phyloP scores from a whole-genome alignment of 1,140 invertebrate species.

The Nasonia longicornis region DNA sequence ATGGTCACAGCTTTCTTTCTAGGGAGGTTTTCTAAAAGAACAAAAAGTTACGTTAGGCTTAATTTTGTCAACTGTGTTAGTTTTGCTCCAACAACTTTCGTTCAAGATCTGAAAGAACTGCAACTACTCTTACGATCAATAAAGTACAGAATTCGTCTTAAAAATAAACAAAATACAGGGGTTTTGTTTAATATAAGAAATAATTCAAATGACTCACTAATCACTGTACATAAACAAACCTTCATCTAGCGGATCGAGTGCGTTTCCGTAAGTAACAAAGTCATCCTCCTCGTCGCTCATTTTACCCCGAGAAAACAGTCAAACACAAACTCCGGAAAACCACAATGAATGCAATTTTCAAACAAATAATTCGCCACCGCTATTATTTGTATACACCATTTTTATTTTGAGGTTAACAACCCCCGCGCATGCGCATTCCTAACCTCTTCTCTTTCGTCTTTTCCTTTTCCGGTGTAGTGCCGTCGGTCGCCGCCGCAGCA shows the following conservation, averaged over 20 bases:
- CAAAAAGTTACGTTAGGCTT: not conserved
- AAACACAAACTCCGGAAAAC: not conserved
- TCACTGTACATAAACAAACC: constrained; percentile 69
- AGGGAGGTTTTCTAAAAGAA: constrained; percentile 77
- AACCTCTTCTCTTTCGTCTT: no score
- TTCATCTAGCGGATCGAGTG: constrained; percentile 83
- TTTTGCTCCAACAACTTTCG: no score
- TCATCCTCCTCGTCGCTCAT: constrained; percentile 69
- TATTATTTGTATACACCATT: no score
- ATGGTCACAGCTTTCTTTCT: constrained; percentile 85
- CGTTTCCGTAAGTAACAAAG: constrained; percentile 79
- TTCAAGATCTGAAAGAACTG: no score
- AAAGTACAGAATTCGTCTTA: not conserved
- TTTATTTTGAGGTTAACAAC: no score
- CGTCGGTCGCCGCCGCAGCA: no score
- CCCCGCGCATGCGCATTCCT: no score
- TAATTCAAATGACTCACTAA: not conserved
- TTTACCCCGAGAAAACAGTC: constrained; percentile 33
- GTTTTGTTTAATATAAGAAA: not conserved
- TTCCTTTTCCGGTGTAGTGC: no score
- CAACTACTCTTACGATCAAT: not conserved
- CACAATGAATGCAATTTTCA: not conserved
- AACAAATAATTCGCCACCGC: not conserved
- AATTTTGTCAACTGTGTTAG: no score
- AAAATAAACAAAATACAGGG: not conserved